phyloP scores from a whole-genome alignment of 1,140 invertebrate species.

The Drosophila pandora region DNA sequence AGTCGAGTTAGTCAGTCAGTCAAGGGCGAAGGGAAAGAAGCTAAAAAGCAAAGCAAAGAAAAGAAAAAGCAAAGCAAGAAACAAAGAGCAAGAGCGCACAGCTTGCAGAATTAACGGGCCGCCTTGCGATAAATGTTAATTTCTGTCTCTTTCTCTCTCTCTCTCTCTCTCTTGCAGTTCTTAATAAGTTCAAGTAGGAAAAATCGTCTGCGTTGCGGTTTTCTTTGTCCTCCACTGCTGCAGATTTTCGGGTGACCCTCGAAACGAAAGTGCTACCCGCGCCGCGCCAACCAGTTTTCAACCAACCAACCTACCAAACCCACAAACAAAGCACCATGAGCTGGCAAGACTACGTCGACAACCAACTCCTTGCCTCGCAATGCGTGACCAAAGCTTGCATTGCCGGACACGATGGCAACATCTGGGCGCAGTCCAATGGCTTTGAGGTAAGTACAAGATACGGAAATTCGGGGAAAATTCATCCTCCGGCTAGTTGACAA shows the following conservation, averaged over 20 bases:
- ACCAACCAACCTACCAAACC: conserved; percentile 54
- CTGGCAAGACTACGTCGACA: conserved; percentile 99
- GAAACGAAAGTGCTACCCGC: conserved; percentile 49
- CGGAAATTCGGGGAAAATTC: conserved; percentile 4
- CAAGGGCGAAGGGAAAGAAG: neutral
- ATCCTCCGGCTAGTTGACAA: conserved; percentile 39
- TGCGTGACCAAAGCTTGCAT: conserved; percentile 97
- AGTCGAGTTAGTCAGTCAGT: too few relatives aligned
- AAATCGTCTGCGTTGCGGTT: conserved; percentile 62
- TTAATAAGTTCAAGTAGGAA: conserved; percentile 46
- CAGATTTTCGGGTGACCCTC: conserved; percentile 54
- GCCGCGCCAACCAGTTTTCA: conserved; percentile 48
- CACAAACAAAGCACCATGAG: conserved; percentile 88
- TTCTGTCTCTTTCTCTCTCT: conserved; percentile 55
- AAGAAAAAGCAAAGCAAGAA: conserved; percentile 2
- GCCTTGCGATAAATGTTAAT: conserved; percentile 48
- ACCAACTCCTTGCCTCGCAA: conserved; percentile 96
- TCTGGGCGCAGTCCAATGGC: conserved; percentile 96
- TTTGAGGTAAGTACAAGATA: conserved; percentile 91
- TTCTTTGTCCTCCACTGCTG: conserved; percentile 57
- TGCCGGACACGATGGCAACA: conserved; percentile 96
- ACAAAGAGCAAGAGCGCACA: conserved; percentile 15
- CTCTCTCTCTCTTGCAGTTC: conserved; percentile 68
- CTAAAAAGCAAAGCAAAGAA: conserved; percentile 4
- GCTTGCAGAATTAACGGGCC: conserved; percentile 36